Evolutionary conservation across 2,888 invertebrate genomes (phyloP).

Genomic region (Diarsia rubi): DNA sequence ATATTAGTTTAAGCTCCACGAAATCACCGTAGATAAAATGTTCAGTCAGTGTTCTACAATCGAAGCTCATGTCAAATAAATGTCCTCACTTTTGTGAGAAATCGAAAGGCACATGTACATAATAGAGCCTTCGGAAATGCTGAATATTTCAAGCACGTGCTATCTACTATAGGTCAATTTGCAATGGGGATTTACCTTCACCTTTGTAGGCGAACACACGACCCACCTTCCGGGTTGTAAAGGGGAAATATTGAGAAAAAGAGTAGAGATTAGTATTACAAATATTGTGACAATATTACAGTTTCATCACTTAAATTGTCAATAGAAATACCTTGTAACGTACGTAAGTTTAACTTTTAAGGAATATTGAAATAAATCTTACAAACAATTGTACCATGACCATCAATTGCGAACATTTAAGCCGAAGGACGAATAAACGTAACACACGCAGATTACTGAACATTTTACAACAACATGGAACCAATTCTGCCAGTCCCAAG

Average conservation of each 20-base stretch:
- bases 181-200: slow-evolving; percentile 64
- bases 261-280: neutral
- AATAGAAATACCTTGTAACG: neutral
- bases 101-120: slow-evolving; percentile 38
- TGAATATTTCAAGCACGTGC: slow-evolving; percentile 64
- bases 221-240: slow-evolving; percentile 6
- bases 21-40: slow-evolving; percentile 3
- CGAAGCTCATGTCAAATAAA: slow-evolving; percentile 43
- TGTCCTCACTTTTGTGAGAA: slow-evolving; percentile 24
- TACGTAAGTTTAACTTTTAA: neutral
- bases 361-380: slow-evolving; percentile 7
- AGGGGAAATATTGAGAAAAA: neutral
- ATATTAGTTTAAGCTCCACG: neutral
- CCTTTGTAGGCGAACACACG: slow-evolving; percentile 14
- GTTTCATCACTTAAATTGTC: neutral
- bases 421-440: slow-evolving; percentile 6
- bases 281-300: neutral
- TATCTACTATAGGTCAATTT: slow-evolving; percentile 66
- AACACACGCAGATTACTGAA: slow-evolving; percentile 18
- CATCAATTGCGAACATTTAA: slow-evolving; percentile 16
- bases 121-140: slow-evolving; percentile 49
- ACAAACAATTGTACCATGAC: neutral
- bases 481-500: slow-evolving; percentile 19
- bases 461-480: slow-evolving; percentile 29
- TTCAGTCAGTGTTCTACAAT: slow-evolving; percentile 30